Base-by-base conservation (phyloP, 2,888 invertebrate genomes). In the Tenthredo notha region DNA sequence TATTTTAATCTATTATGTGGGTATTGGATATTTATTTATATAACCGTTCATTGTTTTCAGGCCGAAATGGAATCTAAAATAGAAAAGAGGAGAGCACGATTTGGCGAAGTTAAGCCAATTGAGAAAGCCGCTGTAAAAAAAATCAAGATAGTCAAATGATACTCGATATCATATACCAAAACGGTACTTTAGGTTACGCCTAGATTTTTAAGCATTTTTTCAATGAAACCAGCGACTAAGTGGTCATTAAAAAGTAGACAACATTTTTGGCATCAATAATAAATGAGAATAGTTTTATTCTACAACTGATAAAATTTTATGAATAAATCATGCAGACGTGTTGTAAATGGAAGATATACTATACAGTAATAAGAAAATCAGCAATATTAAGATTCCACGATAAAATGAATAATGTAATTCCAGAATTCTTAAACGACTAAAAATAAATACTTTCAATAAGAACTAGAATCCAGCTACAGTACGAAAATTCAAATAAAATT, bases 31-130 rank as follows among this genome's bases (percentile, higher is more conserved):
- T 61, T 25, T 2, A 4, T 25, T 25, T 61, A 21, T 25, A 21
- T 4, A 9, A 21, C 25, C 47, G 47, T 47, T 75, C 25, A 9
- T 43, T 25, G 47, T 43, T 47, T 75, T 21, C 47, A 92, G 92
- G 93, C 92, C 86, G 96, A 96, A 92, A 95, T 95, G 74, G 95
- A 96, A 89, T 97, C 97, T 88, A 96, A 95, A 90, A 92, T 97
- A 90, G 96, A 97, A 88, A 97, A 97, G 91, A 95, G 98, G 82
- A 97, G 97, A 92, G 96, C 96, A 85, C 95, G 98, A 89, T 98
- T 98, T 94, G 96, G 97, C n/a, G 93, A 94, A 85, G 94, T 94
- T 0, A 94, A 94, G 87, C 89, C 92, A 6, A 80, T 87, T 25
- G 91, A 91, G 12, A 92, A 92, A 89, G 89, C 90, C 86, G 89